Base-by-base conservation (phyloP, 2,113 vertebrate species). In the Larimichthys polyactis region DNA sequence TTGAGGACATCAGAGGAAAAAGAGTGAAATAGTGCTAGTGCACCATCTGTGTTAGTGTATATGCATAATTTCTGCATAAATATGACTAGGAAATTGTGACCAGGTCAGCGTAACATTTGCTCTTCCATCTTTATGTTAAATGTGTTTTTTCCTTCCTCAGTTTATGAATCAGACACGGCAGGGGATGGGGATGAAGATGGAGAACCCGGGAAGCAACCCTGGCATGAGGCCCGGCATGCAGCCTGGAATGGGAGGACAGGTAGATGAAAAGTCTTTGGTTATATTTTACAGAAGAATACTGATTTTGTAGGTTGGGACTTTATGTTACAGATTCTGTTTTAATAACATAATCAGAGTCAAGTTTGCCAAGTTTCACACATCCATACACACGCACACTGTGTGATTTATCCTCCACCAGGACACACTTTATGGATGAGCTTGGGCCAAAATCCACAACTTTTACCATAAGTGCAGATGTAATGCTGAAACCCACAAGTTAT, bases 91-190 rank as follows among this genome's bases (percentile, higher is more conserved):
- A 7, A 51, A 55, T 7, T 4, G 11, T 11, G 44, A 46, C 44
- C 44, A 40, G 17, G 52, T 74, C 63, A 71, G 48, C 2, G 40
- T 62, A 71, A n/a, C 32, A 72, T 77, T 52, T 80, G 43, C n/a
- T 49, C 32, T 69, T 44, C 52, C 5, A 11, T 62, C 22, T 57
- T 82, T 43, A 64, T 29, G 5, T 11, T 54, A 14, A 11, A 69
- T 72, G 11, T 51, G 90, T 52, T 77, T 17, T 85, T 24, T 87
- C 29, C 84, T 51, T 92, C 62, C 14, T 67, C 89, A 99, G 98
- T 99, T 99, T 86, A 94, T 99, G 95, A 99, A 98, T 93, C 98
- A 99, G 95, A 97, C 93, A 4, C 95, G 97, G 60, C 98, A 98
- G 90, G 90, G 92, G 0, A 96, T 98, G 86, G 96, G 94, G 54